These are phyloP conservation scores for Corynorhinus townsendii DNA, from an alignment of 2,113 vertebrate genomes.

Conservation along the genomic window DNA sequence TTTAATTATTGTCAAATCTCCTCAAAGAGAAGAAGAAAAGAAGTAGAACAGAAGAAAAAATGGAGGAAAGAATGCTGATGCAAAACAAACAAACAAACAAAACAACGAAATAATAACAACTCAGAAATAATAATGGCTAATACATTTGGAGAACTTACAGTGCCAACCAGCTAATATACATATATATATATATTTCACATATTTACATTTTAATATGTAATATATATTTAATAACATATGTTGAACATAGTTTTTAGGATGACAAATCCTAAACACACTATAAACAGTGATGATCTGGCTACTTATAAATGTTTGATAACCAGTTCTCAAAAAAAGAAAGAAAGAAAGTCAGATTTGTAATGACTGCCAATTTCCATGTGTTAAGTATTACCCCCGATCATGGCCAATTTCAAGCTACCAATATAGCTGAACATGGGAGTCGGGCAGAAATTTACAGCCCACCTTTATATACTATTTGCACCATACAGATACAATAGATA, in stretches of 20 bases:
- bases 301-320: neutral
- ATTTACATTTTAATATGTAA: neutral
- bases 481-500: neutral
- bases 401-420: neutral
- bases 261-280: neutral
- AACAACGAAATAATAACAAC: neutral
- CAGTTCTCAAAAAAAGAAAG: neutral
- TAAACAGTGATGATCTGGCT: neutral
- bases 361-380: neutral
- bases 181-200: neutral
- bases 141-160: neutral
- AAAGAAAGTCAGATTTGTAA: neutral
- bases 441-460: neutral
- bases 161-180: neutral
- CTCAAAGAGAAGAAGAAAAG: neutral
- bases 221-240: neutral
- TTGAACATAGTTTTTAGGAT: slow-evolving; percentile 5
- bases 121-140: slow-evolving; percentile 11
- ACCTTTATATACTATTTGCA: neutral
- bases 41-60: neutral
- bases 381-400: neutral
- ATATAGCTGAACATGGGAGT: neutral
- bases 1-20: neutral
- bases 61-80: neutral
- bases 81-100: neutral